Base-by-base conservation (phyloP, 1,140 invertebrate species). In the Solenopsis invicta region DNA sequence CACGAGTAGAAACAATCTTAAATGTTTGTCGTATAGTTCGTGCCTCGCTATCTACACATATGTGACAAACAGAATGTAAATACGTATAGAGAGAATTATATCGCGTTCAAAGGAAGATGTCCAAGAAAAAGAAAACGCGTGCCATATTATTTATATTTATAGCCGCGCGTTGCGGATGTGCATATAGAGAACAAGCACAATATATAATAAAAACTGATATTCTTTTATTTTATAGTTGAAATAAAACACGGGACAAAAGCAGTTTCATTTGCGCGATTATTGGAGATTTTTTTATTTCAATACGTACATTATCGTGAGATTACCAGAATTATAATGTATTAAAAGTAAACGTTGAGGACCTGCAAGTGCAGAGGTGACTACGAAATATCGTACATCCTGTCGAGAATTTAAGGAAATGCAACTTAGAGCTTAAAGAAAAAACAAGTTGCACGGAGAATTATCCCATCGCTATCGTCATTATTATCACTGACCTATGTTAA, bases 21-120 rank as follows among this genome's bases (percentile, higher is more conserved):
- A 76, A 61, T 76, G 54, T 76, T 75, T 76, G 37, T 0, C n/a
- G 16, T 45, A 24, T 41, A 59, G 16, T 61, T 76, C 13, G 72
- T 41, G 72, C 34, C 37, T 59, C 34, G n/a, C 52, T 75, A 59
- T 75, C 37, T 76, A 76, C 9, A 41, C 54, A 29, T 45, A 76
- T 21, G 16, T 61, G 21, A 21, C 16, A 61, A 76, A 61, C 16
- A 18, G 54, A 76, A 34, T 18, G 34, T 61, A 76, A 76, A 76
- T 50, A 50, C 37, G 37, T 61, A 61, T 13, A 3, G 4, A 41
- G 13, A 4, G 4, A 54, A 52, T 29, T 52, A n/a, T 74, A 74
- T 18, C 21, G 45, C 69, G n/a, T 16, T 72, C 21, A 18, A 54
- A 48, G n/a, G 37, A 48, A 29, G 41, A 69, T 50, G 66, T 69